These are phyloP conservation scores for Oriolus oriolus DNA, from an alignment of 2,113 vertebrate species.

Conservation along the genomic window DNA sequence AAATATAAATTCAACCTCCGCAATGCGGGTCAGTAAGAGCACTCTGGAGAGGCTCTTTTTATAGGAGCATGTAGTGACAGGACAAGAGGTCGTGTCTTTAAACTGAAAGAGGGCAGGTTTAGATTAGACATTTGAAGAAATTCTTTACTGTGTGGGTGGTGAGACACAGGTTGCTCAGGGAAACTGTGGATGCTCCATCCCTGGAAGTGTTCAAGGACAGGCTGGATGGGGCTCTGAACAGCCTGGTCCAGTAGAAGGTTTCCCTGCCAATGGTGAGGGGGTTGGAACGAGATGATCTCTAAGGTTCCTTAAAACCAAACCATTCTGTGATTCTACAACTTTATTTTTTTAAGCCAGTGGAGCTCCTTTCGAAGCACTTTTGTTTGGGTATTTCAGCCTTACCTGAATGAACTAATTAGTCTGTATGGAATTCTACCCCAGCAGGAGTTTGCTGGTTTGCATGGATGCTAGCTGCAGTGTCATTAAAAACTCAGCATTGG, in stretches of 20 bases:
- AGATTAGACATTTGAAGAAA: background rate
- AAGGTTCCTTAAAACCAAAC: background rate
- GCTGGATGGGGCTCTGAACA: background rate
- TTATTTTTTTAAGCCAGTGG: background rate
- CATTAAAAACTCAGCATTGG: background rate
- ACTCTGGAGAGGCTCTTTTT: background rate
- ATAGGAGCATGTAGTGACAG: background rate
- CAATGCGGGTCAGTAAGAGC: background rate
- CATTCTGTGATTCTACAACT: background rate
- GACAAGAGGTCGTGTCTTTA: background rate
- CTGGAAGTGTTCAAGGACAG: background rate
- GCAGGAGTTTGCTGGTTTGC: background rate
- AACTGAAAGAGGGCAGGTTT: background rate
- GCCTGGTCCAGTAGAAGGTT: background rate
- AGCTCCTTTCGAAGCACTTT: background rate
- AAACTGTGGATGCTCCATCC: background rate
- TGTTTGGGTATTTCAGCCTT: background rate
- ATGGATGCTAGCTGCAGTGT: background rate
- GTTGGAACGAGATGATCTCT: background rate
- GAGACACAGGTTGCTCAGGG: background rate
- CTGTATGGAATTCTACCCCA: background rate
- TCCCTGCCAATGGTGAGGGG: background rate
- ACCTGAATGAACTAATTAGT: background rate
- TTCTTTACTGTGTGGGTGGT: background rate
- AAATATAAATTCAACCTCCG: background rate